Evolutionary conservation across 2,797 vertebrate species (phyloP).

Genomic region (Epinephelus malabaricus): DNA sequence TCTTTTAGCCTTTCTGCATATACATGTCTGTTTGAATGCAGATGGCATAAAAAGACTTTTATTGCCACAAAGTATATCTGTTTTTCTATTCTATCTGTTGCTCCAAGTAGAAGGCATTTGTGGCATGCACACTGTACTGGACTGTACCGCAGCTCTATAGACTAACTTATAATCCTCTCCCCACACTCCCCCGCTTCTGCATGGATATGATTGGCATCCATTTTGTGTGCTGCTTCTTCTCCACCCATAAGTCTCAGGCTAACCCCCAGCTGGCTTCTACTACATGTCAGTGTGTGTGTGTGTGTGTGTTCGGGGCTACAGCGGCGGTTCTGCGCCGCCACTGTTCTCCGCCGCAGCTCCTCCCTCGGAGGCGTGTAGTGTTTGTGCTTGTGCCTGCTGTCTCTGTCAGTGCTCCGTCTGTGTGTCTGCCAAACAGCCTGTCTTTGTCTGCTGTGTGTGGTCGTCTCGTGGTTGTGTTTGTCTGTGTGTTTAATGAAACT

Average conservation of each 20-base stretch:
- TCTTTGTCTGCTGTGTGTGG: conserved; percentile 68
- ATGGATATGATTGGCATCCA: conserved; percentile 88
- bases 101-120: conserved; percentile 88
- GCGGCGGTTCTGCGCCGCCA: conserved; percentile 26
- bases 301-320: conserved; percentile 70
- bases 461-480: conserved; percentile 77
- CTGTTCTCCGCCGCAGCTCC: conserved; percentile 64
- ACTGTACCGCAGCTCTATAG: conserved; percentile 79
- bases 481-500: conserved; percentile 88
- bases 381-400: conserved; percentile 78
- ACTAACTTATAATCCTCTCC: conserved; percentile 76
- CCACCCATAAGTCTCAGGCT: conserved; percentile 87
- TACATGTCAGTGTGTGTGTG: conserved; percentile 76
- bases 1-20: conserved; percentile 83
- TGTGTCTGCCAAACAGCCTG: conserved; percentile 72
- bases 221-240: conserved; percentile 84
- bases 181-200: conserved; percentile 77
- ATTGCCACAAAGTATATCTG: conserved; percentile 95
- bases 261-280: conserved; percentile 81
- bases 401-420: conserved; percentile 79
- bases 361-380: conserved; percentile 75
- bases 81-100: conserved; percentile 93
- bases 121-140: conserved; percentile 90
- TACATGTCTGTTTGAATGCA: conserved; percentile 89
- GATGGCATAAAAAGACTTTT: conserved; percentile 99